Conservation (phyloP, 1,140 invertebrate genomes). For the Papilio aristodemus region DNA sequence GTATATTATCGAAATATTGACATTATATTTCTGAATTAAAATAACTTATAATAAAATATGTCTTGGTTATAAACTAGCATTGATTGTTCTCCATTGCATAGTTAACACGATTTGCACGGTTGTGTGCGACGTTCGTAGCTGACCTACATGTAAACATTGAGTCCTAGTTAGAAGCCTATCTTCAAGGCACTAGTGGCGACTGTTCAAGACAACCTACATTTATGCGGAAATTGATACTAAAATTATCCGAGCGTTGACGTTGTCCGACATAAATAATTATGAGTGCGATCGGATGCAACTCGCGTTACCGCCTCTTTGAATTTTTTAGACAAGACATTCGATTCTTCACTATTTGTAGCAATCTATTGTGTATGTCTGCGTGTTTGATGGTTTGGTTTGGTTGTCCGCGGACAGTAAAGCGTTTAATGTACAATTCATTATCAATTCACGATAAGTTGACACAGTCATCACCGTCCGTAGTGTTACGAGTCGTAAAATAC, state of each 20-base stretch:
- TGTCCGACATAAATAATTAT: background rate
- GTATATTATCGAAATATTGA: background rate
- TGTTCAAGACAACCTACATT: background rate
- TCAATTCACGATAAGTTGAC: slow-evolving; percentile 19
- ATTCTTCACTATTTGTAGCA: background rate
- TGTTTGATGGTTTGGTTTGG: background rate
- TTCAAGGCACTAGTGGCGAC: background rate
- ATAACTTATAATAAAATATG: no score
- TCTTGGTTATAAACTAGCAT: background rate
- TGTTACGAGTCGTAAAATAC: slow-evolving; percentile 21
- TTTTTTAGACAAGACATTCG: background rate
- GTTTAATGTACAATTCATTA: slow-evolving; percentile 22
- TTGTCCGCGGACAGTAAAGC: background rate
- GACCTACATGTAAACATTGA: slow-evolving; percentile 41
- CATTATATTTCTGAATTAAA: background rate
- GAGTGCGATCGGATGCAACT: background rate
- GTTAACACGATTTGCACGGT: slow-evolving; percentile 60
- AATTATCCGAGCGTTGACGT: slow-evolving; percentile 3
- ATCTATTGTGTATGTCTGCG: background rate
- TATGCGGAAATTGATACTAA: background rate
- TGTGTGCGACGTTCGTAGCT: slow-evolving; percentile 47
- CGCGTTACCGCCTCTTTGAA: background rate
- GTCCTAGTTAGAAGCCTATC: slow-evolving; percentile 27
- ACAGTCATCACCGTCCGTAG: background rate
- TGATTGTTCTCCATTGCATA: slow-evolving; percentile 41